A percentile compares a stretch with the other conserved stretches of the same genome.
Conservation (phyloP, 1,140 invertebrate species). For the Cyclina sinensis region DNA sequence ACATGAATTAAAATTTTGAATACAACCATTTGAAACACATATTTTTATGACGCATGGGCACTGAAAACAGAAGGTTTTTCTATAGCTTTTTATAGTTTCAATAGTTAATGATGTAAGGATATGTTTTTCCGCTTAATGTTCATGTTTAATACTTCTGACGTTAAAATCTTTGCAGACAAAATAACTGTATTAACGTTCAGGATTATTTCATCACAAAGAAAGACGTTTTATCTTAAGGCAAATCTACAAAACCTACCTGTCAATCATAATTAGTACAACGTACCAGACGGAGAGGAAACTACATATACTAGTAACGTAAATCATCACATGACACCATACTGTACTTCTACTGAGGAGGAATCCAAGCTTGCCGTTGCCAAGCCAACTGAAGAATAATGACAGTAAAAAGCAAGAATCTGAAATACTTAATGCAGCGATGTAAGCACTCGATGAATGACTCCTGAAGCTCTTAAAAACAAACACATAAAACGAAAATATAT, state of each 20-base stretch:
- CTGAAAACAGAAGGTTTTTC: too few species aligned
- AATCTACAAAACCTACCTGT: constrained; percentile 85
- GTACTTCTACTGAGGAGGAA: background rate
- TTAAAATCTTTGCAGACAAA: too few species aligned
- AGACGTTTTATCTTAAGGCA: too few species aligned
- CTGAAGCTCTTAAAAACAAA: constrained; percentile 89
- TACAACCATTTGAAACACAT: too few species aligned
- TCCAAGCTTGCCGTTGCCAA: constrained; percentile 86
- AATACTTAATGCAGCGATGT: constrained; percentile 88
- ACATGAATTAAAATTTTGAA: too few species aligned
- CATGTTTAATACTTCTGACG: too few species aligned
- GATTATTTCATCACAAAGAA: too few species aligned
- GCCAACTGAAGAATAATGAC: constrained; percentile 87
- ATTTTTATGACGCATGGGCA: too few species aligned
- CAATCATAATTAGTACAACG: constrained; percentile 85
- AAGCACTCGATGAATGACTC: constrained; percentile 89
- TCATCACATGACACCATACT: constrained; percentile 42
- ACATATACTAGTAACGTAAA: constrained; percentile 83
- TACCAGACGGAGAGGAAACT: constrained; percentile 85
- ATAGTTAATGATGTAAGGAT: too few species aligned
- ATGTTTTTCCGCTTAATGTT: too few species aligned
- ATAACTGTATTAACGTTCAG: too few species aligned
- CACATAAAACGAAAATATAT: constrained; percentile 88
- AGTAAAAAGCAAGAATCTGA: constrained; percentile 88
- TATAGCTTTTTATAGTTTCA: too few species aligned